These are phyloP conservation scores for Panthera tigris DNA, from an alignment of 2,113 vertebrate species.

Conservation along the genomic window DNA sequence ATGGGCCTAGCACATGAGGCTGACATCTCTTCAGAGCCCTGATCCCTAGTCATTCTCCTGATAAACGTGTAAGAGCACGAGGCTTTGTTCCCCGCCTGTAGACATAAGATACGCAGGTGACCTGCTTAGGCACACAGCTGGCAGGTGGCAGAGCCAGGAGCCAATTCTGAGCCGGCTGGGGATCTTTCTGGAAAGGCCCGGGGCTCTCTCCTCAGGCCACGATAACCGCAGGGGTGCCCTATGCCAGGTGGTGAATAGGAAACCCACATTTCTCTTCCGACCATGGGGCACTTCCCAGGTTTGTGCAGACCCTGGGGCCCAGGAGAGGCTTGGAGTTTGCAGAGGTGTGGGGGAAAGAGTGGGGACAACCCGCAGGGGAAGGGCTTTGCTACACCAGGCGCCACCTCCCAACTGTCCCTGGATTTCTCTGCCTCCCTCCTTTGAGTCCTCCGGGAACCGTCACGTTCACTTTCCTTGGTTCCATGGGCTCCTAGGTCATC, in stretches of 20 bases:
- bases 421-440: background rate
- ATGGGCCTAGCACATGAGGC: background rate
- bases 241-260: background rate
- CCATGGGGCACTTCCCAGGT: background rate
- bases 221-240: fast-evolving
- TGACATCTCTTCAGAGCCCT: too few species aligned
- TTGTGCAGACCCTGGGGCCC: too few species aligned
- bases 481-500: background rate
- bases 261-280: background rate
- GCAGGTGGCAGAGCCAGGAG: background rate
- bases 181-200: background rate
- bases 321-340: background rate
- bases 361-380: background rate
- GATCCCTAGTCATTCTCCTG: background rate
- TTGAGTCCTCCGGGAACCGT: fast-evolving
- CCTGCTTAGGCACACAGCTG: background rate
- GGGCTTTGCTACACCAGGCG: fast-evolving
- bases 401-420: too few species aligned
- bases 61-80: fast-evolving
- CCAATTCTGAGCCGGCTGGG: background rate
- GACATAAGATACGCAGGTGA: fast-evolving
- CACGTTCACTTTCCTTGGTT: background rate
- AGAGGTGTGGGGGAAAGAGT: fast-evolving
- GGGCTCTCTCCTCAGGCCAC: background rate
- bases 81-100: background rate